Evolutionary conservation across 2,888 invertebrate genomes (phyloP).

Genomic region (Agonopterix arenella): DNA sequence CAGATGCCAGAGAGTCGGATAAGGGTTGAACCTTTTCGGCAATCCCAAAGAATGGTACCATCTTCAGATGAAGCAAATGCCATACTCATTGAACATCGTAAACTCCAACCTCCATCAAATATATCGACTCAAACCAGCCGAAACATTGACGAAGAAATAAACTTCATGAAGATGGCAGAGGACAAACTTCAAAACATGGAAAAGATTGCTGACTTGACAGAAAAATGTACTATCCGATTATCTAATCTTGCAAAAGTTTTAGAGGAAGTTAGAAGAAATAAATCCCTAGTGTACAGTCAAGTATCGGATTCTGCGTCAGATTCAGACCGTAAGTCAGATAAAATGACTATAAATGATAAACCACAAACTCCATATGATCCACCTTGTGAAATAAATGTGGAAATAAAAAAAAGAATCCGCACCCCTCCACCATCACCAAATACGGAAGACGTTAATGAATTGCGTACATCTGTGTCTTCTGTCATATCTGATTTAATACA

Average conservation of each 20-base stretch:
- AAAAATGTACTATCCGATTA: constrained; percentile 65
- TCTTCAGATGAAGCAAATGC: no score
- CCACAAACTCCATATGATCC: constrained; percentile 12
- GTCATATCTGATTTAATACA: not conserved
- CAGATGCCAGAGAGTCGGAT: no score
- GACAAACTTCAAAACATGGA: constrained; percentile 68
- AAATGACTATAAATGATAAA: constrained; percentile 6
- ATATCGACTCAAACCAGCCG: constrained; percentile 54
- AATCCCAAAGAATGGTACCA: no score
- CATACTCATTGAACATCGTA: no score
- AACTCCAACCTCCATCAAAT: constrained; percentile 17
- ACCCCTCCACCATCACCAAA: constrained; percentile 12
- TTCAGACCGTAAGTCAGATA: constrained; percentile 42
- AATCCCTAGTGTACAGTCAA: constrained; percentile 56
- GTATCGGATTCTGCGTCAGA: constrained; percentile 45
- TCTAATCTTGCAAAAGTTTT: constrained; percentile 65
- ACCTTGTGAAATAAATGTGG: constrained; percentile 6
- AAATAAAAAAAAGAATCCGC: not conserved
- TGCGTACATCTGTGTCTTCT: not conserved
- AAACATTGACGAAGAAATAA: constrained; percentile 40
- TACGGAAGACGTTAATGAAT: constrained; percentile 10
- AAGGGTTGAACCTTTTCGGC: no score
- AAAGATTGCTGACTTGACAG: constrained; percentile 66
- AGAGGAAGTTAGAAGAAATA: constrained; percentile 66
- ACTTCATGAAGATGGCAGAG: constrained; percentile 57